Evolutionary conservation across 2,888 invertebrate genomes (phyloP).

Genomic region (Pandemis heparana): DNA sequence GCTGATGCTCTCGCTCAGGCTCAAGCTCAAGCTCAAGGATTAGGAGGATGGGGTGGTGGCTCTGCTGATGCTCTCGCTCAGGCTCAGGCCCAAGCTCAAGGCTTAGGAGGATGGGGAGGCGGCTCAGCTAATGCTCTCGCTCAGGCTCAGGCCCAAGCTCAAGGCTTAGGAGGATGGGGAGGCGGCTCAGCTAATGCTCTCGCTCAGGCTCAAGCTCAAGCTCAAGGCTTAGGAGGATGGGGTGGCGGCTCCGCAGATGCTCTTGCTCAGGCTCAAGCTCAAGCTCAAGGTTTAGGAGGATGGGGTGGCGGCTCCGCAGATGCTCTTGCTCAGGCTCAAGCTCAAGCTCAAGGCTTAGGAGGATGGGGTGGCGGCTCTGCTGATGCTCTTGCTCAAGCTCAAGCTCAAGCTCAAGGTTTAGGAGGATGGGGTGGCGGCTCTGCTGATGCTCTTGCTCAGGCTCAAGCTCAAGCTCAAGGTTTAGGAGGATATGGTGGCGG

Average conservation of each 20-base stretch:
- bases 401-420: slow-evolving; percentile 38
- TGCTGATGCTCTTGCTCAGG: slow-evolving; percentile 18
- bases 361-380: slow-evolving; percentile 27
- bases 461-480: slow-evolving; percentile 5
- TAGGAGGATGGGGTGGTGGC: background rate
- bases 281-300: slow-evolving; percentile 28
- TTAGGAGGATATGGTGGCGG: slow-evolving; percentile 1
- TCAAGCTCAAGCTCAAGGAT: slow-evolving; percentile 42
- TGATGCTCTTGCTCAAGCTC: slow-evolving; percentile 43
- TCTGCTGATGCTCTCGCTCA: slow-evolving; percentile 12
- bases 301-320: slow-evolving; percentile 25
- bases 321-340: slow-evolving; percentile 42
- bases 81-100: slow-evolving; percentile 21
- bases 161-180: slow-evolving; percentile 2
- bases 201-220: slow-evolving; percentile 17
- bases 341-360: slow-evolving; percentile 17
- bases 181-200: slow-evolving; percentile 1
- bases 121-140: slow-evolving; percentile 34
- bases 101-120: slow-evolving; percentile 18
- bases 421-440: slow-evolving; percentile 2
- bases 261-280: slow-evolving; percentile 38
- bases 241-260: slow-evolving; percentile 1
- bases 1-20: slow-evolving; percentile 44
- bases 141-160: slow-evolving; percentile 26
- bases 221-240: slow-evolving; percentile 38